Evolutionary conservation across 2,888 invertebrate species (phyloP).

Genomic region (Brachyptera putata): DNA sequence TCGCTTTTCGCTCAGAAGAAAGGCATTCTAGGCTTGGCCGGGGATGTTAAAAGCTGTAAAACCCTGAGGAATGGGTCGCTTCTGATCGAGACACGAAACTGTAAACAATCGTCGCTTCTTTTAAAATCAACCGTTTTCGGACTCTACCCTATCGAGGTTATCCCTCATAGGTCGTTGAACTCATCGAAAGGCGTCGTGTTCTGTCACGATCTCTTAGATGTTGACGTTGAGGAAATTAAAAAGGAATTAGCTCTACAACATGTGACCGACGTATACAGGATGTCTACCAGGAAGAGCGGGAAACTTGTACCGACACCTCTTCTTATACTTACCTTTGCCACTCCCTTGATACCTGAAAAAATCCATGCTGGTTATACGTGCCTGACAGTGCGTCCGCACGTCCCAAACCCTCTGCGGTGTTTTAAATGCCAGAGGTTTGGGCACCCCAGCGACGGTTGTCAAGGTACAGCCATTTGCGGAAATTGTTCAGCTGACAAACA

Average conservation of each 20-base stretch:
- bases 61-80: neutral
- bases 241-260: neutral
- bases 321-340: neutral
- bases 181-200: neutral
- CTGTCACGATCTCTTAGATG: neutral
- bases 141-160: too few relatives aligned
- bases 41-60: neutral
- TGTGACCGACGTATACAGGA: neutral
- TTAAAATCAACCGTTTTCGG: neutral
- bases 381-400: neutral
- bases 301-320: neutral
- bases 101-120: neutral
- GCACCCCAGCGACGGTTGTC: neutral
- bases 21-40: too few relatives aligned
- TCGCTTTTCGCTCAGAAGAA: neutral
- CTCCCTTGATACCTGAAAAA: neutral
- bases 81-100: neutral
- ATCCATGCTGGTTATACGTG: neutral
- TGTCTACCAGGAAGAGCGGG: too few relatives aligned
- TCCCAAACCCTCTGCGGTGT: neutral
- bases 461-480: neutral
- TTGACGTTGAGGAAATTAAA: neutral
- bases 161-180: neutral
- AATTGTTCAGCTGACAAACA: neutral
- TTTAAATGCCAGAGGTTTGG: neutral